Conservation (phyloP, 2,797 vertebrate genomes). For the Pelochelys cantorii region DNA sequence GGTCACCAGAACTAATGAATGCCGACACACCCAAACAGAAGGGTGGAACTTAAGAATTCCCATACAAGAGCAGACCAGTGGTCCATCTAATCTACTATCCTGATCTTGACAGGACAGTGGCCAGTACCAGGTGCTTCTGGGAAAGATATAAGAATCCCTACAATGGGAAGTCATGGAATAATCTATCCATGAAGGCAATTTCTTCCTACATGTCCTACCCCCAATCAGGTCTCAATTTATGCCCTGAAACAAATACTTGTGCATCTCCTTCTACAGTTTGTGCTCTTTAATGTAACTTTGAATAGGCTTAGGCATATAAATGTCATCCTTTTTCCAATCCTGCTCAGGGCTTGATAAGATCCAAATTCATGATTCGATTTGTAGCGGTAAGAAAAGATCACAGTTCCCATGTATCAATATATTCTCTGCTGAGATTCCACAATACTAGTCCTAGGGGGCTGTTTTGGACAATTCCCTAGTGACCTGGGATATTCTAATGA, state of each 20-base stretch:
- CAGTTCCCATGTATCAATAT: background rate
- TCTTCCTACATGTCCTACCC: background rate
- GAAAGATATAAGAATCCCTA: background rate
- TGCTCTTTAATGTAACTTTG: background rate
- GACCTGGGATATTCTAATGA: background rate
- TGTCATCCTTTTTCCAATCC: background rate
- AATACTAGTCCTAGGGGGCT: background rate
- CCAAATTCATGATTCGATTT: accelerated
- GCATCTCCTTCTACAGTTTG: background rate
- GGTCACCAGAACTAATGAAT: too few relatives aligned
- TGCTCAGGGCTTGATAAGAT: background rate
- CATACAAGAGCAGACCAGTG: background rate
- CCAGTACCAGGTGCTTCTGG: background rate
- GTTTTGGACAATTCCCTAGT: background rate
- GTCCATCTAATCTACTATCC: background rate
- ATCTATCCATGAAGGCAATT: background rate
- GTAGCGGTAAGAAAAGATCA: background rate
- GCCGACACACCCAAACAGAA: background rate
- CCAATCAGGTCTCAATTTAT: background rate
- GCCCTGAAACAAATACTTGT: background rate
- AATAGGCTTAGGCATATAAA: background rate
- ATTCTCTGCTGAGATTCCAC: background rate
- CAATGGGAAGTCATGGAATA: background rate
- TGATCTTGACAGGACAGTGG: background rate
- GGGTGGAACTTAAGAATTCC: background rate